Base-by-base conservation (phyloP, 2,113 vertebrate genomes). In the Prolemur simus region DNA sequence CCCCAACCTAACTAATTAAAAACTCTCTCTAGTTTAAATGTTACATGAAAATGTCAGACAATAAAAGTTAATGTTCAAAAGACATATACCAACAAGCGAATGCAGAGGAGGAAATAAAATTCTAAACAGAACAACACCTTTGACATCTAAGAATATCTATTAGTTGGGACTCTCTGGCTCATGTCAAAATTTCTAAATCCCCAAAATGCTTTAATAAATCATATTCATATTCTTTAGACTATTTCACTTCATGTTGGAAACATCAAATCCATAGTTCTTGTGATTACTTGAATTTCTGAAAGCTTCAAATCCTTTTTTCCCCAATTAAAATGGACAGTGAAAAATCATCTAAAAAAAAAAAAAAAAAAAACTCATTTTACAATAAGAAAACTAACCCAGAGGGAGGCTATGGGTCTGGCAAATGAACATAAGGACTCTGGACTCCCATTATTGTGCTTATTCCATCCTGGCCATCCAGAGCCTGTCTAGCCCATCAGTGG, bases 1-100 rank as follows among this genome's bases (percentile, higher is more conserved):
- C 63, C 95, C 49, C 39, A 89, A 94, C 42, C 74, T 82, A 93
- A 80, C 80, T 96, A 96, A 96, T 89, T 98, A 96, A 96, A 96
- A 97, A 63, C 25, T 58, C 83, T 58, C 60, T 89, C 78, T 87
- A 87, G 80, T 92, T 97, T 95, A 97, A 98, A 94, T 81, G 52
- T 14, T 93, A 91, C 23, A 85, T 77, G 49, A 98, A 96, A 96
- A 91, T 91, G 68, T 91, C 69, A 97, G 45, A 81, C 29, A 60
- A 71, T 89, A 91, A 96, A 97, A 92, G 49, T 92, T 96, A 92
- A 84, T 58, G 39, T 87, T 87, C 78, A 91, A 95, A 96, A 91
- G 37, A 34, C 32, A 52, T 58, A 88, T 7, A 92, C n/a, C 78
- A 95, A 89, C n/a, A 94, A 96, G 76, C 17, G 42, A 81, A 89